A percentile compares a stretch with the other conserved stretches of the same genome.
phyloP scores from a whole-genome alignment of 1,140 invertebrate genomes.

The Whitmania pigra region DNA sequence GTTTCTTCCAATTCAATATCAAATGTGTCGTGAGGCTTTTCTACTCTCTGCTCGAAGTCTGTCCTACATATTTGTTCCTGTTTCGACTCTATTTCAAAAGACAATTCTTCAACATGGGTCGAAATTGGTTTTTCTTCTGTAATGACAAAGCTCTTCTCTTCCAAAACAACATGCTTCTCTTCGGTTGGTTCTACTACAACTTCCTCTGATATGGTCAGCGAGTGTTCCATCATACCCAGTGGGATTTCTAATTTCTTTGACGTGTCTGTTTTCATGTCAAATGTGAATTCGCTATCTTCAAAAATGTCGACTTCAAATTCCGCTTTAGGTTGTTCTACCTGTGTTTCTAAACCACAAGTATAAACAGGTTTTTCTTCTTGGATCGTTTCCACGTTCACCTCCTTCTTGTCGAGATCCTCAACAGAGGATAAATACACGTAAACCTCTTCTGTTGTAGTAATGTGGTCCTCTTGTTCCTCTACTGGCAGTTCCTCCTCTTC shows the following conservation, averaged over 20 bases:
- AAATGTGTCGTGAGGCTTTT: constrained; percentile 15
- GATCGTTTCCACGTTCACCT: too few species aligned
- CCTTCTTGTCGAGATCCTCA: too few species aligned
- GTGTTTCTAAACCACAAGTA: too few species aligned
- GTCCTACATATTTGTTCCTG: constrained; percentile 14
- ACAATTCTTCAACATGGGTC: constrained; percentile 3
- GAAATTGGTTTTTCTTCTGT: too few species aligned
- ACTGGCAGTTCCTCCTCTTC: constrained; percentile 1
- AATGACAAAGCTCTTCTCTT: neutral
- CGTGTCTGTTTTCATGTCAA: constrained; percentile 2
- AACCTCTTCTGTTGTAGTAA: too few species aligned
- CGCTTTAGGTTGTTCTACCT: too few species aligned
- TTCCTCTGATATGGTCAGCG: constrained; percentile 12
- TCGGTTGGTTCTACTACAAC: neutral
- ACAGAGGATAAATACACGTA: too few species aligned
- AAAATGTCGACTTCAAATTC: too few species aligned
- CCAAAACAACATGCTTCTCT: constrained; percentile 14
- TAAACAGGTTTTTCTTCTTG: too few species aligned
- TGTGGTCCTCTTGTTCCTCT: constrained; percentile 14
- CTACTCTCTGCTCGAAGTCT: constrained; percentile 18
- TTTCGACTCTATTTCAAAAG: constrained; percentile 3
- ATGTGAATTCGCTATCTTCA: too few species aligned
- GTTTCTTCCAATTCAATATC: constrained; percentile 14
- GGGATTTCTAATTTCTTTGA: constrained; percentile 18
- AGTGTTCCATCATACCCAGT: constrained; percentile 11